Conservation (phyloP, 1,140 invertebrate genomes). For the Orchestia grillus region DNA sequence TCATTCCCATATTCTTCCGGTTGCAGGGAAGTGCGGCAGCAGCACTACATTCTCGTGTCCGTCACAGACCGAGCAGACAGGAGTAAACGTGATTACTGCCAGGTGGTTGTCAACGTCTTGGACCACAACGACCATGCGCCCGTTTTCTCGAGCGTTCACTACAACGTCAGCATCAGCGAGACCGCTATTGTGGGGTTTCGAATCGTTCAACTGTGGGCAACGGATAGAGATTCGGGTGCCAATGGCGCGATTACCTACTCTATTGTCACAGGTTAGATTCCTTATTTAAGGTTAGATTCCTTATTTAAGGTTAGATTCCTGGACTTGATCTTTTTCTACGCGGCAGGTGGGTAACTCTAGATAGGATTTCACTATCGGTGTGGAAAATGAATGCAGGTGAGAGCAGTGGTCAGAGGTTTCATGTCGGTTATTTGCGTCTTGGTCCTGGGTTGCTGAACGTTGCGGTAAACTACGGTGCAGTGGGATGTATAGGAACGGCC, state of each 20-base stretch:
- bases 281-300: slow-evolving; percentile 62
- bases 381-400: no score
- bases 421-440: no score
- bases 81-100: slow-evolving; percentile 74
- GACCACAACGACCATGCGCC: slow-evolving; percentile 93
- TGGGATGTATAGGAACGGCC: no score
- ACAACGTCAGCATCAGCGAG: slow-evolving; percentile 81
- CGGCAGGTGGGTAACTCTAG: not conserved
- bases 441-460: no score
- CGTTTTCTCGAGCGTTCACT: slow-evolving; percentile 81
- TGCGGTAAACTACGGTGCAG: no score
- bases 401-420: no score
- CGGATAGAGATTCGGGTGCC: slow-evolving; percentile 85
- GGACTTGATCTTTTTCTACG: slow-evolving; percentile 79
- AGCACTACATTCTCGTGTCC: not conserved
- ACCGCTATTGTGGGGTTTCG: slow-evolving; percentile 81
- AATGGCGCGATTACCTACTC: slow-evolving; percentile 86
- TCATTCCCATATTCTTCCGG: not conserved
- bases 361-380: not conserved
- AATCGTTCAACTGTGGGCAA: slow-evolving; percentile 81
- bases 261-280: slow-evolving; percentile 78
- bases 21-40: slow-evolving; percentile 17
- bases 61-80: not conserved
- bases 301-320: not conserved
- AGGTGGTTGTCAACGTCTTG: slow-evolving; percentile 81